These are phyloP conservation scores for Microtus richardsoni DNA, from an alignment of 2,113 vertebrate species.

Conservation along the genomic window DNA sequence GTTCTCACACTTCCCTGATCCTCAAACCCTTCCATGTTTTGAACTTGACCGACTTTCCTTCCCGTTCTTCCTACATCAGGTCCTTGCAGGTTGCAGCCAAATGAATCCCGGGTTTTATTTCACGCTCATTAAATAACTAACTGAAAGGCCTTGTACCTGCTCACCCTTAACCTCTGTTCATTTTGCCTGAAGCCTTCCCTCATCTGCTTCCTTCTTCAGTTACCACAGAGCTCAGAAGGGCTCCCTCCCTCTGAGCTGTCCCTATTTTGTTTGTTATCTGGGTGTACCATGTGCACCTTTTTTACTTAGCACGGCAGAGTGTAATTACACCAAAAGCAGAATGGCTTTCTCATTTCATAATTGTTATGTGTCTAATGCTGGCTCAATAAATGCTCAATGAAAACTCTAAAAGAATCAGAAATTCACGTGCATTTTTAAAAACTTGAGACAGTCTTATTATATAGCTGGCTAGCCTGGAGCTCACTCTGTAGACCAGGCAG, in stretches of 20 bases:
- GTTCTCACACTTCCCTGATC: not conserved
- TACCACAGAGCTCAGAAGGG: not conserved
- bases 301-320: not conserved
- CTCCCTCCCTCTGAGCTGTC: not conserved
- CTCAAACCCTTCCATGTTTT: not conserved
- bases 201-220: not conserved
- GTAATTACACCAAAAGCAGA: not conserved
- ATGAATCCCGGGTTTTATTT: not conserved
- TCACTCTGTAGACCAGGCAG: not conserved
- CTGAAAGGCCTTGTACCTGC: not conserved
- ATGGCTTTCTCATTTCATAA: not conserved
- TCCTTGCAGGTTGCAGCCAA: not conserved
- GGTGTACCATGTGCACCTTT: not conserved
- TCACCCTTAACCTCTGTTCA: not conserved
- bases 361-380: not conserved
- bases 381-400: not conserved
- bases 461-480: not conserved
- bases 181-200: not conserved
- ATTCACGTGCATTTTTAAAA: not conserved
- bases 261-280: not conserved
- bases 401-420: conserved; percentile 7
- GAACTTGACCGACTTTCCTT: not conserved
- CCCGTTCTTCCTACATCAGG: not conserved
- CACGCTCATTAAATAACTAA: not conserved
- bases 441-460: not conserved